Conservation (phyloP, 2,888 invertebrate species). For the Leucophora obtusa region DNA sequence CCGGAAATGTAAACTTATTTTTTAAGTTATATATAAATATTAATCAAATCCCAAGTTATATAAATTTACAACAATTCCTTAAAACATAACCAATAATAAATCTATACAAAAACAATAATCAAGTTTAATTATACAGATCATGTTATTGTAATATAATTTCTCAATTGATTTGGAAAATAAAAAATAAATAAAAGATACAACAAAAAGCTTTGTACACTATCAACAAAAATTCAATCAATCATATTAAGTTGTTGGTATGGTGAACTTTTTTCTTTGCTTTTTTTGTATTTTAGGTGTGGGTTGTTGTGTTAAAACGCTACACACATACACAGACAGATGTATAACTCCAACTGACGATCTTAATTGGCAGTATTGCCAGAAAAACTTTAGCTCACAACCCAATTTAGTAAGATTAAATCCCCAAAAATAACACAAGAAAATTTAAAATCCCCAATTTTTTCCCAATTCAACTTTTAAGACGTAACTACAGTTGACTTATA, state of each 20-base stretch:
- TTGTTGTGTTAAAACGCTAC: slow-evolving; percentile 6
- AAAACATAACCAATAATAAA: neutral
- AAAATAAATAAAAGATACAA: neutral
- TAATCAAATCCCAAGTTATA: too few relatives aligned
- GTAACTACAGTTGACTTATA: too few relatives aligned
- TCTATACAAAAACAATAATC: slow-evolving; percentile 9
- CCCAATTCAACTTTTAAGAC: too few relatives aligned
- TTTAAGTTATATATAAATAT: too few relatives aligned
- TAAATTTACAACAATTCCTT: neutral
- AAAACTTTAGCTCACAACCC: too few relatives aligned
- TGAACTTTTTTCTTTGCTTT: slow-evolving; percentile 24
- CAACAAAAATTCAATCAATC: slow-evolving; percentile 75
- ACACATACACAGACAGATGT: neutral
- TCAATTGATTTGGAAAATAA: slow-evolving; percentile 28
- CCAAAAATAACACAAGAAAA: too few relatives aligned
- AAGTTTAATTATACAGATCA: slow-evolving; percentile 42
- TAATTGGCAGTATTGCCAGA: too few relatives aligned
- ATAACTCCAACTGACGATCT: slow-evolving; percentile 17
- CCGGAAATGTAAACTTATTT: too few relatives aligned
- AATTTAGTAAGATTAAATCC: too few relatives aligned
- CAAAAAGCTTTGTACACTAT: slow-evolving; percentile 67
- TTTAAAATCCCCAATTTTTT: too few relatives aligned
- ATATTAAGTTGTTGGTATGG: slow-evolving; percentile 64
- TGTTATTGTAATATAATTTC: slow-evolving; percentile 51
- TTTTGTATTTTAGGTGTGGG: slow-evolving; percentile 46